Conservation (phyloP, 1,140 invertebrate species). For the Aphis craccivora region DNA sequence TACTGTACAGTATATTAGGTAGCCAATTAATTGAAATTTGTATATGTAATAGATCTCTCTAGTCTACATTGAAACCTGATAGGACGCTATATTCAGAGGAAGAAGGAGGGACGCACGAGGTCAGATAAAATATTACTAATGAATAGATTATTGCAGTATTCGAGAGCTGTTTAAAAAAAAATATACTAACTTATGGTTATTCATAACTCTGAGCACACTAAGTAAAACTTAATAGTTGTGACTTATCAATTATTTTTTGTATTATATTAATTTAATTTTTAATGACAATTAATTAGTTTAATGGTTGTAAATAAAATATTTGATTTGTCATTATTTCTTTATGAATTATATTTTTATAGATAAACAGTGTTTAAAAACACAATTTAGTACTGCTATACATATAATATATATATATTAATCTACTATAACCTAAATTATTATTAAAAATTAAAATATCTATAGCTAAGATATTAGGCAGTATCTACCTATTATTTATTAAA, state of each 20-base stretch:
- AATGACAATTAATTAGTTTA: background rate
- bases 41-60: background rate
- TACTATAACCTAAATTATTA: too few species aligned
- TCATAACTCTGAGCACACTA: accelerated
- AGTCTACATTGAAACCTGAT: background rate
- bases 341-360: constrained; percentile 2
- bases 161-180: background rate
- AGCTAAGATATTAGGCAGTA: background rate
- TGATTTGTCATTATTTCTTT: background rate
- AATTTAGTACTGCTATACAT: background rate
- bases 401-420: too few species aligned
- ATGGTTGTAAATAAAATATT: too few species aligned
- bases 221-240: background rate
- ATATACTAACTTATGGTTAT: background rate
- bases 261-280: background rate
- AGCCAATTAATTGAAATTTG: background rate
- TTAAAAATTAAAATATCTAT: too few species aligned
- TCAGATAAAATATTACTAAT: background rate
- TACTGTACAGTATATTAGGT: background rate
- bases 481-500: background rate
- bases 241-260: background rate
- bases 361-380: background rate
- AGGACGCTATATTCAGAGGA: background rate
- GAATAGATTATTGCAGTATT: background rate
- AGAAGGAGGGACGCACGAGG: background rate